Evolutionary conservation across 23 tunicate genomes (phyloP), one percentile per base, ranked within the genome.

Genomic region (Clavelina lepadiformis): DNA sequence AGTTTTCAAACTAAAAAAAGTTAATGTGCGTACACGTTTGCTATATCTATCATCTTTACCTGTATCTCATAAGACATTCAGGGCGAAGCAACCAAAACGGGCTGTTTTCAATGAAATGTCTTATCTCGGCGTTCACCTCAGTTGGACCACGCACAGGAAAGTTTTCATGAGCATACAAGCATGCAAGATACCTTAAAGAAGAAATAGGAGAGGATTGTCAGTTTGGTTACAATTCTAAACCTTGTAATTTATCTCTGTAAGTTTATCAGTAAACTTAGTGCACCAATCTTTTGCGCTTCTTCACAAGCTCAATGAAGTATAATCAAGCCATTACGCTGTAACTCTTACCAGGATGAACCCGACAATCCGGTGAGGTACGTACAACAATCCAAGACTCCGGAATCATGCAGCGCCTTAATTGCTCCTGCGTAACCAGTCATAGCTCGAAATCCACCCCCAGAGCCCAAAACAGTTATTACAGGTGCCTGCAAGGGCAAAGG

Each of bases 401-500:
- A 30, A 19, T 79, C 88, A 25, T 81, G 61, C 33, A 87, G 71
- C 0, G 89, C 96, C 33, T 80, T 80, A 57, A 87, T 67, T 8
- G 88, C 96, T 5, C 96, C 96, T 33, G 88, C 61, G 52, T 69
- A 69, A 5, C 91, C 96, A 6, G 69, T 63, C 71, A 87, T 68
- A 1, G 96, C 96, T 13, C 96, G 69, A 36, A 75, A 87, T 0
- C 96, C 96, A 2, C 96, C 96, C 5, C 96, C 96, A 2, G 96
- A 87, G 29, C 96, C 96, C 30, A 87, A 15, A 11, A 87, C 59
- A 0, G 88, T 89, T 19, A 87, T 67, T 27, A 82, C 73, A 1
- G 96, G 96, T 32, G 82, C 74, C 77, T 87, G 34, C 29, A 68
- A 52, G 8, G 15, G 11, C 8, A 26, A 29, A 28, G 15, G 49